phyloP scores from a whole-genome alignment of 2,888 invertebrate genomes.

The Netelia inedita region DNA sequence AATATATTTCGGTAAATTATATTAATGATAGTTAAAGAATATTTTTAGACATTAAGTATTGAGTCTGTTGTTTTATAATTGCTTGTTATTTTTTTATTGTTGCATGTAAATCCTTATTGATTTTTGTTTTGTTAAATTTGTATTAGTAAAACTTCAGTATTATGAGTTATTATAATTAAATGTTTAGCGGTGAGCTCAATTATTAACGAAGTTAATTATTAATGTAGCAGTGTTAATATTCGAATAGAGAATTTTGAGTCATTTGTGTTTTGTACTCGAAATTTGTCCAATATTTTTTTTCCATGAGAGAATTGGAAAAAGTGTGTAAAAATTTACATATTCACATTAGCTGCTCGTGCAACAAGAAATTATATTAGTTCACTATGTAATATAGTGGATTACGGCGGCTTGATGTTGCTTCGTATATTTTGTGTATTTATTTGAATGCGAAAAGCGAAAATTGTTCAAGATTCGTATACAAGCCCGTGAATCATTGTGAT shows the following conservation, averaged over 20 bases:
- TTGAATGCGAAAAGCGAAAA: not conserved
- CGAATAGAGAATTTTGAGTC: not conserved
- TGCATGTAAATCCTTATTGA: not conserved
- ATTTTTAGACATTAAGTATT: not conserved
- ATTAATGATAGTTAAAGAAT: not conserved
- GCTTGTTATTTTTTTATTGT: not conserved
- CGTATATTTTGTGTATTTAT: not conserved
- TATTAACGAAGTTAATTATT: not conserved
- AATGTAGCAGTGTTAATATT: not conserved
- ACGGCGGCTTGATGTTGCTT: not conserved
- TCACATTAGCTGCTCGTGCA: not conserved
- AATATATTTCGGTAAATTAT: not conserved
- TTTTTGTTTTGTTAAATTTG: not conserved
- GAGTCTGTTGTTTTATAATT: not conserved
- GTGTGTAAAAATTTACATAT: not conserved
- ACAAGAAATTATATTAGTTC: not conserved
- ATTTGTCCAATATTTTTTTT: not conserved
- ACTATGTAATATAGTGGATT: not conserved
- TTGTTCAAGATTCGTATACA: too few relatives aligned
- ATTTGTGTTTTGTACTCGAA: not conserved
- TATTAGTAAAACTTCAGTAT: not conserved
- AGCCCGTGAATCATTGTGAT: too few relatives aligned
- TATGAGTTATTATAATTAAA: not conserved
- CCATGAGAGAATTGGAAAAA: not conserved
- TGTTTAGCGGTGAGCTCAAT: not conserved